Conservation (phyloP, 2,797 vertebrate genomes). For the Argyrosomus regius region DNA sequence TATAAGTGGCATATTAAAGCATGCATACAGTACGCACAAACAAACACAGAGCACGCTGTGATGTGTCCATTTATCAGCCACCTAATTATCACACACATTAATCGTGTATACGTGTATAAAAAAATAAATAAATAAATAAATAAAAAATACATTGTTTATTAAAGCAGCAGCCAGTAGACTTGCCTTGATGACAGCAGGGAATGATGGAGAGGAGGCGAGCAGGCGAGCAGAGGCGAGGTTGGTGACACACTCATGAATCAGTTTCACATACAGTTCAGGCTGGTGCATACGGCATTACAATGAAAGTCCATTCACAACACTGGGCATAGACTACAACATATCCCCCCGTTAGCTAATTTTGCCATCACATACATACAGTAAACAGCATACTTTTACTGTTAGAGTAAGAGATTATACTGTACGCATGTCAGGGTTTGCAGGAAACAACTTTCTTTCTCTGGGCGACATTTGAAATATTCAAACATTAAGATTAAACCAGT, state of each 20-base stretch:
- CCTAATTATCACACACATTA: constrained; percentile 71
- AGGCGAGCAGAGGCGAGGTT: constrained; percentile 30
- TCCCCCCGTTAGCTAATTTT: background rate
- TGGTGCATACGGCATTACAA: constrained; percentile 10
- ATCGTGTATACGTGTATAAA: constrained; percentile 40
- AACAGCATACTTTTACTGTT: background rate
- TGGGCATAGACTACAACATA: background rate
- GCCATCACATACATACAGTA: background rate
- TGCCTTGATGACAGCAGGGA: constrained; percentile 43
- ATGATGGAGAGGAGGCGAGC: constrained; percentile 56
- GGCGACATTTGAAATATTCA: background rate
- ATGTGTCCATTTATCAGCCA: constrained; percentile 66
- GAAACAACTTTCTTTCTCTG: background rate
- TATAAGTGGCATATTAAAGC: constrained; percentile 66
- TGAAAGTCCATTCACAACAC: background rate
- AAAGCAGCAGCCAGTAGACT: constrained; percentile 41
- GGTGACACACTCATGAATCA: constrained; percentile 69
- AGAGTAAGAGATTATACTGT: background rate
- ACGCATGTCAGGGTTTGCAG: background rate
- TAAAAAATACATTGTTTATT: constrained; percentile 46
- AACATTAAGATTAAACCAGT: background rate
- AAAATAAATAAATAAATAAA: background rate
- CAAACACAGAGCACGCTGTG: constrained; percentile 50
- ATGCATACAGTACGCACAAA: constrained; percentile 59
- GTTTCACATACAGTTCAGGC: constrained; percentile 32